Percentiles rank a stretch among this genome's conserved stretches.
phyloP scores from a whole-genome alignment of 1,140 invertebrate genomes.

The Diorhabda carinulata region DNA sequence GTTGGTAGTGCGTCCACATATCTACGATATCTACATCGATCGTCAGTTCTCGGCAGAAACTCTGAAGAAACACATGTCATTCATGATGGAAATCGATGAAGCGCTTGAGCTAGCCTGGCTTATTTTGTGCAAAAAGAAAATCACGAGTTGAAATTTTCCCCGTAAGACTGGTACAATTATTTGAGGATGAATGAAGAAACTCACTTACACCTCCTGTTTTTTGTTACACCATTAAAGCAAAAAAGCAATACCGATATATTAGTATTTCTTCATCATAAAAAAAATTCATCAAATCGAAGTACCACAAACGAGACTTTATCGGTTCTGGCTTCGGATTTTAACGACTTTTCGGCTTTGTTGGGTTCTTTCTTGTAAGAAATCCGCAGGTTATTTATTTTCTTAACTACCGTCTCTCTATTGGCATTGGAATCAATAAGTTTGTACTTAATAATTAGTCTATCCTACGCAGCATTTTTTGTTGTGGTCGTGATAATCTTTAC shows the following conservation, averaged over 20 bases:
- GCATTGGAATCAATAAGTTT: background rate
- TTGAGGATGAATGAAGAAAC: conserved; percentile 30
- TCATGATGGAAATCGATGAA: too few relatives aligned
- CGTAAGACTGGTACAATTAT: conserved; percentile 34
- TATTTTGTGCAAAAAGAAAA: too few relatives aligned
- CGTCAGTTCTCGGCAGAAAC: too few relatives aligned
- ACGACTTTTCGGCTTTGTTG: background rate
- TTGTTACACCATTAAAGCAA: conserved; percentile 37
- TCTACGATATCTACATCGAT: too few relatives aligned
- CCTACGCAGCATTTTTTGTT: background rate
- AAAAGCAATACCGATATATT: conserved; percentile 33
- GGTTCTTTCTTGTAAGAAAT: background rate
- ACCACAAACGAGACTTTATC: background rate
- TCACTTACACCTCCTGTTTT: conserved; percentile 33
- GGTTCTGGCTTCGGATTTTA: background rate
- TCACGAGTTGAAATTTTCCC: conserved; percentile 30
- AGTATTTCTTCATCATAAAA: too few relatives aligned
- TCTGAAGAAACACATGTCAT: too few relatives aligned
- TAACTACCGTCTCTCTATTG: background rate
- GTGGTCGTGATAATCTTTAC: background rate
- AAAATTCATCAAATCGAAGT: too few relatives aligned
- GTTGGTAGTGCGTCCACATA: too few relatives aligned
- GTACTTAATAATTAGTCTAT: background rate
- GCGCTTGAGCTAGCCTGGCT: too few relatives aligned
- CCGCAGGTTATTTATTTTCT: too few relatives aligned